Evolutionary conservation across 2,888 invertebrate genomes (phyloP), one percentile per base, ranked within the genome.

Genomic region (Callimorpha dominula): DNA sequence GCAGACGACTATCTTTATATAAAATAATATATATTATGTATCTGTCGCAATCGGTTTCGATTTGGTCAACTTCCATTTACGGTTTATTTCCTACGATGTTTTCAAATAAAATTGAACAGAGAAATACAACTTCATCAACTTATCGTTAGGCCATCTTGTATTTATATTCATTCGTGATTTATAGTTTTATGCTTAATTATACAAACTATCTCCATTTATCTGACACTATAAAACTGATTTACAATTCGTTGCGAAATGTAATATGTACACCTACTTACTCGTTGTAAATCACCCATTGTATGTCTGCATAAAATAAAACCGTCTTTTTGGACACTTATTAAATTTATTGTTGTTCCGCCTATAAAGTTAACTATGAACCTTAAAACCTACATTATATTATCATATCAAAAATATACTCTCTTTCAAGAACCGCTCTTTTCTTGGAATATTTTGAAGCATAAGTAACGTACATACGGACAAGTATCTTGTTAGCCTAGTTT

Each of bases 211-310:
- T 68, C 49, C 40, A 73, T 77, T 80, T 74, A 78, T 76, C 57
- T 71, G 49, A 76, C 15, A 78, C 74, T 73, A 49, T 83, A 80
- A 78, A 83, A 76, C 70, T 77, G 76, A 82, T 83, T 81, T 82
- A 83, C 73, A 76, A 73, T 78, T 70, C 31, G 67, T 79, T 76
- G 80, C 71, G 49, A 79, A 80, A 81, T 68, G 46, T 15, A 71
- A 71, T 46, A 14, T n/a, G 68, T 46, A 31, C 2, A 31, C 2
- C 31, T 31, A 31, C 31, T 31, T 31, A 69, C 62, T 65, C 11
- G 69, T 72, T 70, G 73, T 84, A 82, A 82, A 84, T 83, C 78
- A 75, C 46, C 40, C 57, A 70, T 75, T 73, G 75, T 78, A 66
- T 66, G 31, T 62, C 40, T 60, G 68, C 71, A 71, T 79, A 72